Evolutionary conservation across 2,113 vertebrate species (phyloP).

Genomic region (Callaeas wilsoni): DNA sequence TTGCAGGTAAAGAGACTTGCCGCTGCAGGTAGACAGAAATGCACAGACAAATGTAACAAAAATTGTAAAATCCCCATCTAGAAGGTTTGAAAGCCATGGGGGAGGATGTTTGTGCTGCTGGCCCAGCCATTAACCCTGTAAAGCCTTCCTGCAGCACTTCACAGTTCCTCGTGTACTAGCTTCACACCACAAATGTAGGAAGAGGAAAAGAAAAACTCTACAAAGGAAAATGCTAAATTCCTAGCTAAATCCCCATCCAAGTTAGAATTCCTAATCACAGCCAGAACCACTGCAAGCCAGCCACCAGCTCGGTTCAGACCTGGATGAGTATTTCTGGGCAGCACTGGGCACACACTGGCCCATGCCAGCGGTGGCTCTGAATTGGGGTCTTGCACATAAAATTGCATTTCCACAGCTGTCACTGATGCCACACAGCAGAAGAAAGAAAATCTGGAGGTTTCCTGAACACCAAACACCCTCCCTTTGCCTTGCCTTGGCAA

Average conservation of each 20-base stretch:
- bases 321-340: not conserved
- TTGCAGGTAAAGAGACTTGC: not conserved
- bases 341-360: not conserved
- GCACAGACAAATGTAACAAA: not conserved
- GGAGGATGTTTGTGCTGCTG: not conserved
- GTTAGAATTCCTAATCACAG: not conserved
- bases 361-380: fast-evolving
- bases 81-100: not conserved
- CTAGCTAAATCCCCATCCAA: not conserved
- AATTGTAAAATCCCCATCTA: not conserved
- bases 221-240: not conserved
- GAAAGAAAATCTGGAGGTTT: not conserved
- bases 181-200: not conserved
- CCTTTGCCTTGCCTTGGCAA: not conserved
- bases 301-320: not conserved
- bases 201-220: not conserved
- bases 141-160: not conserved
- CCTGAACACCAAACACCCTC: not conserved
- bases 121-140: not conserved
- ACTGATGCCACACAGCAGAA: not conserved
- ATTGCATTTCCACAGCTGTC: not conserved
- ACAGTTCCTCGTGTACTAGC: not conserved
- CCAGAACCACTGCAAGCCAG: not conserved
- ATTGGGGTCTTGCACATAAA: not conserved
- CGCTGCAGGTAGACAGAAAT: not conserved